phyloP scores from a whole-genome alignment of 2,797 vertebrate species.

The Brotogeris chrysoptera region DNA sequence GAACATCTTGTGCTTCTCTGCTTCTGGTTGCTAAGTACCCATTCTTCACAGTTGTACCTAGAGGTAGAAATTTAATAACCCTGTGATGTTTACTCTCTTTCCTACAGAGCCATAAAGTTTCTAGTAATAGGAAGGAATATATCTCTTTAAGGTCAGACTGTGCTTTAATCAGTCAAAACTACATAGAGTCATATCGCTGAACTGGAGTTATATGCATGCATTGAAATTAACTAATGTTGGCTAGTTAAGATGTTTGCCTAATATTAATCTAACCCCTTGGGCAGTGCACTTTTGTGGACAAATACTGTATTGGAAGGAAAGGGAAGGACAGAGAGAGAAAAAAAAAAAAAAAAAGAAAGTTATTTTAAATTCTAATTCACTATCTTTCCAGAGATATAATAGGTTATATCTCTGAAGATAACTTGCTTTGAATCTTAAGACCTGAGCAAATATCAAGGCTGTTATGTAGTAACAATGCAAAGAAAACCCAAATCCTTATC shows the following conservation, averaged over 20 bases:
- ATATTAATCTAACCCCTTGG: background rate
- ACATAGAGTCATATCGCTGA: background rate
- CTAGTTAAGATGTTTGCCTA: background rate
- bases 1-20: slow-evolving; percentile 60
- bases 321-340: background rate
- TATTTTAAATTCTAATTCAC: background rate
- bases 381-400: background rate
- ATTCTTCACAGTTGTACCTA: slow-evolving; percentile 35
- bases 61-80: slow-evolving; percentile 50
- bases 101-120: background rate
- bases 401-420: background rate
- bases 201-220: background rate
- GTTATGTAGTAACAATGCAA: background rate
- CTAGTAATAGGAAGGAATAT: background rate
- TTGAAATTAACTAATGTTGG: background rate
- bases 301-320: background rate
- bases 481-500: background rate
- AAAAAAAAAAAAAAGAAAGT: background rate
- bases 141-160: background rate
- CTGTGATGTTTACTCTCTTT: background rate
- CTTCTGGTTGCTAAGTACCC: slow-evolving; percentile 72
- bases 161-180: background rate
- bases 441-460: background rate
- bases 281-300: background rate
- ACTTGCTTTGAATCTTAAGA: background rate